phyloP scores from a whole-genome alignment of 2,888 invertebrate genomes.

The Aplocera efformata region DNA sequence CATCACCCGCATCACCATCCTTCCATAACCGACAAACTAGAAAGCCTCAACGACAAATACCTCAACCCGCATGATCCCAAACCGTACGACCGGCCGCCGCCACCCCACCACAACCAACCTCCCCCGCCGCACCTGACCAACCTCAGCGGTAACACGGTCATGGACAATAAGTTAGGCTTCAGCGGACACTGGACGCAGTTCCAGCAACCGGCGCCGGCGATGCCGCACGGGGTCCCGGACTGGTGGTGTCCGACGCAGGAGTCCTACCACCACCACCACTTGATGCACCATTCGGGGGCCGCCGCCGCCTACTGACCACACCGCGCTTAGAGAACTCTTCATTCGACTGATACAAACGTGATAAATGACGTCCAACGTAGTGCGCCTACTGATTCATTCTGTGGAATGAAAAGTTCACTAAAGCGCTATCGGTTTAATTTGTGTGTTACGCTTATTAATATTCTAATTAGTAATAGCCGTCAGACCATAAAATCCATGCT shows the following conservation, averaged over 20 bases:
- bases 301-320: constrained; percentile 88
- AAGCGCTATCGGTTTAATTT: constrained; percentile 54
- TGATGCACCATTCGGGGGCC: constrained; percentile 85
- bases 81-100: constrained; percentile 87
- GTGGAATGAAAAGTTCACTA: constrained; percentile 77
- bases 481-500: constrained; percentile 50
- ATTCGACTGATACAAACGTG: constrained; percentile 46
- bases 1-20: constrained; percentile 66
- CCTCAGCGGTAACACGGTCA: constrained; percentile 83
- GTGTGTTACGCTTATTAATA: constrained; percentile 70
- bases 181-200: constrained; percentile 86
- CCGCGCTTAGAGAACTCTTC: constrained; percentile 78
- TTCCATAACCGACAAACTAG: constrained; percentile 72
- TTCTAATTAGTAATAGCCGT: constrained; percentile 48
- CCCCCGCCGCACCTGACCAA: constrained; percentile 65
- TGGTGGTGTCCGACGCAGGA: constrained; percentile 77
- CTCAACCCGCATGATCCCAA: constrained; percentile 75
- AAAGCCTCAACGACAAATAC: constrained; percentile 77
- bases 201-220: constrained; percentile 85
- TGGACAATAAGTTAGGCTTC: constrained; percentile 77
- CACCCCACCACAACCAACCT: constrained; percentile 59
- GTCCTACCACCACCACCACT: constrained; percentile 79
- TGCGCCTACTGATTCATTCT: constrained; percentile 15
- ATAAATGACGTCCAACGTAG: constrained; percentile 5
- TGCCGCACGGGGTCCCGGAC: constrained; percentile 76